These are phyloP conservation scores for Sebastolobus altivelis DNA, from an alignment of 2,797 vertebrate species.

Conservation along the genomic window DNA sequence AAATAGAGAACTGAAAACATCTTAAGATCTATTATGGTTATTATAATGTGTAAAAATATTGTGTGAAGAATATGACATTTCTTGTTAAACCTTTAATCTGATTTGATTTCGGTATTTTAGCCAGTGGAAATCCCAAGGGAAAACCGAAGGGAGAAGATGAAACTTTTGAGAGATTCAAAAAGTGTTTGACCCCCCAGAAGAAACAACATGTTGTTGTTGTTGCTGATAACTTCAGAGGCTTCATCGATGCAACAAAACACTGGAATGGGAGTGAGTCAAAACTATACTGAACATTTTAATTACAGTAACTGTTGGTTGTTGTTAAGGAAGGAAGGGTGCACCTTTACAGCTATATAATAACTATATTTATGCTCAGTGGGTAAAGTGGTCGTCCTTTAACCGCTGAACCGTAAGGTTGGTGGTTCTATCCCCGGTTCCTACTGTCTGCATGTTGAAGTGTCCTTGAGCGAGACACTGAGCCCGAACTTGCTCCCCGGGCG, in stretches of 20 bases:
- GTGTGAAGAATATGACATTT: not conserved
- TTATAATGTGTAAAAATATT: not conserved
- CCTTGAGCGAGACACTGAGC: too few relatives aligned
- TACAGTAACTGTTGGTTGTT: not conserved
- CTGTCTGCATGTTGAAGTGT: too few relatives aligned
- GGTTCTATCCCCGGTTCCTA: too few relatives aligned
- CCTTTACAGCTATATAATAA: not conserved
- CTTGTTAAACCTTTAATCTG: not conserved
- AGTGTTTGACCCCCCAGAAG: fast-evolving
- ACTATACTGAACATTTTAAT: not conserved
- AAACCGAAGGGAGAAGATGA: fast-evolving
- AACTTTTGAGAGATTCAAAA: fast-evolving
- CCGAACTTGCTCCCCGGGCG: too few relatives aligned
- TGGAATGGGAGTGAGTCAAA: fast-evolving
- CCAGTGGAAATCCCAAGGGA: fast-evolving
- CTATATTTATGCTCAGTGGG: not conserved
- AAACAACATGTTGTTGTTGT: not conserved
- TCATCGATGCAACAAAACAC: fast-evolving
- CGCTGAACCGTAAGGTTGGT: too few relatives aligned
- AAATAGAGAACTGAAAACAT: not conserved
- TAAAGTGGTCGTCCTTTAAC: too few relatives aligned
- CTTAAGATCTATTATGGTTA: not conserved
- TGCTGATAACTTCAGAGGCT: slow-evolving; percentile 29
- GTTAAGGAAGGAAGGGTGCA: not conserved
- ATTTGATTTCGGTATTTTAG: not conserved